Conservation (phyloP, 2,888 invertebrate species). For the Ceratothoa steindachneri region DNA sequence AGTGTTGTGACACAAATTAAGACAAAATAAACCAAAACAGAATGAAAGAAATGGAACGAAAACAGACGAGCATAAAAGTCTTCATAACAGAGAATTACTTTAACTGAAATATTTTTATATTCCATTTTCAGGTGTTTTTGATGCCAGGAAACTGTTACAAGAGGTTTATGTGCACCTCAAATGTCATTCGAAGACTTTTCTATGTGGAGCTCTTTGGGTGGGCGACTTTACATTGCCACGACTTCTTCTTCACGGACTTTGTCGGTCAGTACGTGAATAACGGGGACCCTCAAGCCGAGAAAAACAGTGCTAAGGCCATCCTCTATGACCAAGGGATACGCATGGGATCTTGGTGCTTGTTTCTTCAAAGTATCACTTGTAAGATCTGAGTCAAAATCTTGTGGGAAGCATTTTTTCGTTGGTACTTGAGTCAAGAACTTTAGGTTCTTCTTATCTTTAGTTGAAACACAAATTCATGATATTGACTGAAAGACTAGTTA, state of each 20-base stretch:
- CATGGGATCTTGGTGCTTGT: constrained; percentile 51
- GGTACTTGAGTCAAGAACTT: too few relatives aligned
- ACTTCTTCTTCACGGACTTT: constrained; percentile 52
- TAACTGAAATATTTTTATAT: too few relatives aligned
- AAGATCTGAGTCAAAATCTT: constrained; percentile 10
- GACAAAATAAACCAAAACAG: too few relatives aligned
- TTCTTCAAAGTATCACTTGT: constrained; percentile 51
- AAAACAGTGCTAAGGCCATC: constrained; percentile 20
- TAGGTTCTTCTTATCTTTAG: too few relatives aligned
- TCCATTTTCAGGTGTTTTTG: not conserved
- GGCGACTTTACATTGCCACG: constrained; percentile 51
- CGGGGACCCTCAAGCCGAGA: constrained; percentile 50
- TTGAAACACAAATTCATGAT: too few relatives aligned
- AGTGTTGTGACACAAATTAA: too few relatives aligned
- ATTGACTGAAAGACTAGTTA: too few relatives aligned
- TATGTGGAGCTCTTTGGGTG: constrained; percentile 50
- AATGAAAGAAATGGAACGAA: too few relatives aligned
- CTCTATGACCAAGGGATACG: constrained; percentile 51
- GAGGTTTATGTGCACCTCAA: constrained; percentile 39
- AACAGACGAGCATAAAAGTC: too few relatives aligned
- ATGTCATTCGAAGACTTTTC: constrained; percentile 49
- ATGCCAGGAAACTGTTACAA: not conserved
- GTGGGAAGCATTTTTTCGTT: too few relatives aligned
- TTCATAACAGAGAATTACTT: too few relatives aligned
- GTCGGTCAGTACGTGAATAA: constrained; percentile 51